Base-by-base conservation (phyloP, 2,888 invertebrate species). In the Amblyjoppa proteus region DNA sequence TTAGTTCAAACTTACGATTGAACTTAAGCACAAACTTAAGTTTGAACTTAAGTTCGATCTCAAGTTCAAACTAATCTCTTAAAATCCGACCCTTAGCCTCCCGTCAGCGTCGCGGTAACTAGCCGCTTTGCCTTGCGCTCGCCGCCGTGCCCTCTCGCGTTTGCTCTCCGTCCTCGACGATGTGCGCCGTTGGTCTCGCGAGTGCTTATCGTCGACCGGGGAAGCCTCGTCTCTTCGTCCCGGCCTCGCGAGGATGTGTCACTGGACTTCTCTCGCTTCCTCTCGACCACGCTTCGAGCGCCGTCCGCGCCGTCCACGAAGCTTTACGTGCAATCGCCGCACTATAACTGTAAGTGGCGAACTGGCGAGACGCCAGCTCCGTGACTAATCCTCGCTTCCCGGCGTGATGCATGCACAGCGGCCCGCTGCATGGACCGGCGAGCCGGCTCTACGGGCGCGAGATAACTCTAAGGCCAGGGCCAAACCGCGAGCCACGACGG, bases 351-450 rank as follows among this genome's bases (percentile, higher is more conserved):
- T 68, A 34, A 34, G 88, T 88, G 85, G 83, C 88, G 87, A 88
- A 89, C 88, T 91, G 92, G 92, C 91, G 78, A 83, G 58, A 64
- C 69, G 90, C 92, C 92, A 92, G 88, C 87, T 88, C 87, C 3
- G 88, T 90, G 92, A 91, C 90, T 91, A 92, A 92, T 91, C 89
- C 89, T 87, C 89, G 89, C 89, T 89, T 90, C 88, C 88, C 87
- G 79, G 38, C 75, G 81, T 6, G 31, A 79, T 85, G 69, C 64
- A 74, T 81, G 61, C 53, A 56, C 34, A 53, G 74, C 28, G 34
- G 7, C 66, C 31, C 75, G 75, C 6, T 34, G 20, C 51, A 68
- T 41, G 64, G 11, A 77, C 71, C 75, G 64, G 31, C 64, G 20
- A 20, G 16, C 53, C 20, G 53, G 16, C 64, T 64, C 64, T 45